These are phyloP conservation scores for Caerostris extrusa DNA, from an alignment of 1,140 invertebrate genomes.

Conservation along the genomic window DNA sequence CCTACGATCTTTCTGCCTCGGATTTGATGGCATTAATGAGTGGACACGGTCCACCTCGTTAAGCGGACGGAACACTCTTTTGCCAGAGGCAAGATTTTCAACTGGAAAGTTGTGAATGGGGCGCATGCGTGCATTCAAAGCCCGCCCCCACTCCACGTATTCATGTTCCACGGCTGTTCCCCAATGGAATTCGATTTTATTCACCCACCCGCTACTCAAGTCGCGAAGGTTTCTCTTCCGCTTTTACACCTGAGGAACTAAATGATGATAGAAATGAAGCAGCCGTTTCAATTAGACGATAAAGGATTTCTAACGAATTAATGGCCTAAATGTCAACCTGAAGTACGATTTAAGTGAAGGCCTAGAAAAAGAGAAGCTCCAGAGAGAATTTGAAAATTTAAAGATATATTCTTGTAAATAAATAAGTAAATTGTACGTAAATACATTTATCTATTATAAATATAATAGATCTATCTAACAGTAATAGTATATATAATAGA, in stretches of 20 bases:
- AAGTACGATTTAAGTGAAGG: no score
- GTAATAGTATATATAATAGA: no score
- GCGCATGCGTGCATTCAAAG: slow-evolving; percentile 33
- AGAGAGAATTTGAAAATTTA: no score
- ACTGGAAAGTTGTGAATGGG: not conserved
- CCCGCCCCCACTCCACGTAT: not conserved
- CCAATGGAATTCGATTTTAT: slow-evolving; percentile 24
- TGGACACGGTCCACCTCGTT: slow-evolving; percentile 43
- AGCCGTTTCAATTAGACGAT: no score
- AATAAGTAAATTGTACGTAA: no score
- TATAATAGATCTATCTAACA: no score
- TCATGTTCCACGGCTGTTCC: slow-evolving; percentile 1
- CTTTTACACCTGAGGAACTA: not conserved
- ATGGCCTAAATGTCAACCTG: no score
- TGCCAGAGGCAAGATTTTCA: not conserved
- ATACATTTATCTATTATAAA: no score
- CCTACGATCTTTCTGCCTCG: slow-evolving; percentile 35
- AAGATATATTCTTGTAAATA: no score
- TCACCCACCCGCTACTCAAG: not conserved
- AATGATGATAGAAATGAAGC: no score
- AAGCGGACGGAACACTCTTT: not conserved
- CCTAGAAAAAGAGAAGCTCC: no score
- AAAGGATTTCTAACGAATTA: no score
- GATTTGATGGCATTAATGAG: slow-evolving; percentile 28
- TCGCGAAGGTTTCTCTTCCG: not conserved